Conservation (phyloP, 1,140 invertebrate species). For the Euura saliciscinereae region DNA sequence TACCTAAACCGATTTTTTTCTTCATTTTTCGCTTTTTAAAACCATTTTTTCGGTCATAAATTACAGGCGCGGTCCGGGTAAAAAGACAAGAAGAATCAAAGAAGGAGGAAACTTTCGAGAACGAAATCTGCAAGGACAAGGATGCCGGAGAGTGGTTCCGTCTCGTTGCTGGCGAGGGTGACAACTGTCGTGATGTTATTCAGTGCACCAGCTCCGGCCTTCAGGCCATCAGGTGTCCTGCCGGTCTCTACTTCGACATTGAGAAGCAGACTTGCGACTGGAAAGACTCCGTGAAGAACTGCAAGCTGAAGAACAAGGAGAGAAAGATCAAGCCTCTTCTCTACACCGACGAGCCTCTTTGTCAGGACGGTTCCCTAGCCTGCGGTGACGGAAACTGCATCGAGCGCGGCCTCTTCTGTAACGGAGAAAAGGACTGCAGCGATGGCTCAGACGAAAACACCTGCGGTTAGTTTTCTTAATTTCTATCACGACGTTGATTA, state of each 20-base stretch:
- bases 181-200: slow-evolving; percentile 94
- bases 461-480: slow-evolving; percentile 75
- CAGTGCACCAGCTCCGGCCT: slow-evolving; percentile 93
- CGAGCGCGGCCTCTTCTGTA: slow-evolving; percentile 90
- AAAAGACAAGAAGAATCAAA: slow-evolving; percentile 67
- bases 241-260: slow-evolving; percentile 92
- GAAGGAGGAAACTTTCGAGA: slow-evolving; percentile 86
- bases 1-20: too few relatives aligned
- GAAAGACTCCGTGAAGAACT: slow-evolving; percentile 93
- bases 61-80: slow-evolving; percentile 62
- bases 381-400: slow-evolving; percentile 88
- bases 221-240: slow-evolving; percentile 91
- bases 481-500: slow-evolving; percentile 4
- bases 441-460: slow-evolving; percentile 92
- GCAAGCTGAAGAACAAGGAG: slow-evolving; percentile 89
- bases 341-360: slow-evolving; percentile 90
- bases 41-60: background rate
- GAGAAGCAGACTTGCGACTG: slow-evolving; percentile 96
- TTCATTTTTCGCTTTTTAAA: too few relatives aligned
- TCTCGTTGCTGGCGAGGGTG: slow-evolving; percentile 85
- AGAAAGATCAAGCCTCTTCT: slow-evolving; percentile 87
- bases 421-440: slow-evolving; percentile 88
- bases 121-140: slow-evolving; percentile 90
- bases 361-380: slow-evolving; percentile 83
- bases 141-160: slow-evolving; percentile 96